Evolutionary conservation across 2,888 invertebrate genomes (phyloP), one percentile per base, ranked within the genome.

Genomic region (Spodoptera picta): DNA sequence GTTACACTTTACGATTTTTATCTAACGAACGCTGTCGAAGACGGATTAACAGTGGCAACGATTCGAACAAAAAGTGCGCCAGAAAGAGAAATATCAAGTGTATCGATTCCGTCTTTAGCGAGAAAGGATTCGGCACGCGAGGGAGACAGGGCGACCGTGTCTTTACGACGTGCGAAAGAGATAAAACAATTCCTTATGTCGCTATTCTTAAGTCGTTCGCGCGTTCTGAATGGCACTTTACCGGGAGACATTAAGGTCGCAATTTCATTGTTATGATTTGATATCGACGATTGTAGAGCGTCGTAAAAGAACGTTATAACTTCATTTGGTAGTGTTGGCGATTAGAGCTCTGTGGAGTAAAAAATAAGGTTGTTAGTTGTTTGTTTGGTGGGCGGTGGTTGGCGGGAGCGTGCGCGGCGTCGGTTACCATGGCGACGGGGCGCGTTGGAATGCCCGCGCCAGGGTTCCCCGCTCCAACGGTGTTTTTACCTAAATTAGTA

Each of bases 401-500:
- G 82, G 75, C 81, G 80, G 80, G 79, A 85, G 77, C 71, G 86
- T 83, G 84, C 81, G 81, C 81, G 82, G 60, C 68, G 88, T 77
- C 86, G 90, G 95, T 96, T 92, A 90, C 95, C 93, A 96, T 96
- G 94, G 95, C 91, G 93, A 96, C 95, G 83, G 84, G 87, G 84
- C 82, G 88, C 90, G 89, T 87, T 90, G 92, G 92, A 92, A 92
- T 92, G 90, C 90, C 83, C 73, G 83, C 79, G 77, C 81, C 87
- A 86, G 91, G 87, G 90, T 88, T 92, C 87, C 89, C 87, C 84
- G 87, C 83, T 85, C 83, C 79, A 81, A 78, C 85, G 83, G 83
- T 83, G 88, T 90, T 90, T 90, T 92, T 88, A 88, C 89, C 89
- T 88, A 89, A 90, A 89, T 91, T 91, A 87, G 83, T 83, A 81